Evolutionary conservation across 2,113 vertebrate species (phyloP).

Genomic region (Fukomys damarensis): DNA sequence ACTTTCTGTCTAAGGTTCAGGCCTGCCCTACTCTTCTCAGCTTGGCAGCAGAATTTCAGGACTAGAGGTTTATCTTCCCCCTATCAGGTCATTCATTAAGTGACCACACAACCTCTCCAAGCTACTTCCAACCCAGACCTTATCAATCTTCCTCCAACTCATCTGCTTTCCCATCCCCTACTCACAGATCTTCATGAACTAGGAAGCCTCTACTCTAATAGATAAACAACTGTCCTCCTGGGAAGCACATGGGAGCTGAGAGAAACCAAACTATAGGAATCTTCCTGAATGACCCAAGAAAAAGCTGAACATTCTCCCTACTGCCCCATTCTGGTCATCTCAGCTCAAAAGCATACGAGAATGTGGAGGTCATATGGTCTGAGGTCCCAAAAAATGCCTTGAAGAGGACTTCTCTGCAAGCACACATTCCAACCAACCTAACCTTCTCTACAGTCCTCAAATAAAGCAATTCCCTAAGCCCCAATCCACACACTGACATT

Average conservation of each 20-base stretch:
- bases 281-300: background rate
- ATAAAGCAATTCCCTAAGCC: background rate
- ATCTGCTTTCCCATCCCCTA: background rate
- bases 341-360: background rate
- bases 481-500: background rate
- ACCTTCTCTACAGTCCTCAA: background rate
- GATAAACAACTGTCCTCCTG: background rate
- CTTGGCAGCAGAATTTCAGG: no score
- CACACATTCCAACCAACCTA: background rate
- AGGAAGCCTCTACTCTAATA: background rate
- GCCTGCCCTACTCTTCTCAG: background rate
- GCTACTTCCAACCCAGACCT: background rate
- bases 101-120: background rate
- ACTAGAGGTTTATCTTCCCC: background rate
- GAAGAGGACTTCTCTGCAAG: background rate
- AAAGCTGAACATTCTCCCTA: background rate
- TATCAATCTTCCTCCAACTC: background rate
- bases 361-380: background rate
- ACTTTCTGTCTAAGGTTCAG: background rate
- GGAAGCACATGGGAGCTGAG: background rate
- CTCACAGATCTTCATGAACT: background rate
- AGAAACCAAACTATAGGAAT: background rate
- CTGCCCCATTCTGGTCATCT: background rate
- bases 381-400: fast-evolving
- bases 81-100: background rate